Base-by-base conservation (phyloP, 1,140 invertebrate genomes). In the Drosophila sechellia region DNA sequence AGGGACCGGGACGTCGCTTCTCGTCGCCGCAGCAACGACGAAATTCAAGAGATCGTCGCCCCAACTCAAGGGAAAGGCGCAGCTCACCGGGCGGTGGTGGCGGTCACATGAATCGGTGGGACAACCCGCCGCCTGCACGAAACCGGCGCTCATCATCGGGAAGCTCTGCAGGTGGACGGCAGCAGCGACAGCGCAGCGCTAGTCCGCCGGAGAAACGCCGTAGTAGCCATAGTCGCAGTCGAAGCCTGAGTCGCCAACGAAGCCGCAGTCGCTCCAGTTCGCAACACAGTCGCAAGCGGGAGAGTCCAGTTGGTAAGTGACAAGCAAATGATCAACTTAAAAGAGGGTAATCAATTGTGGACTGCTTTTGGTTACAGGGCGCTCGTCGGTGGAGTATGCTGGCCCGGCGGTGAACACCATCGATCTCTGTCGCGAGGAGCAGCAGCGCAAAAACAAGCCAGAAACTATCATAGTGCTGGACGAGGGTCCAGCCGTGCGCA, bases 401-500 rank as follows among this genome's bases (percentile, higher is more conserved):
- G 90, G 79, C 4, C 90, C 90, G 22, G 13, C 77, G n/a, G 69
- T 91, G 10, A 91, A 89, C 55, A 90, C 90, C 42, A 90, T 91
- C 56, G 90, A 91, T 77, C 85, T 91, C 40, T 87, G 84, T 53
- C 84, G 85, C 40, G 93, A 94, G 50, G 94, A 94, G 48, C 93
- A 93, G 84, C 92, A 71, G 49, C 77, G 65, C 31, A 83, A 90
- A 57, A 57, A 80, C 15, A 90, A 86, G 40, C 40, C 61, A 15
- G 77, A 73, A 8, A 22, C 65, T 15, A 45, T 57, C 10, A 57
- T 57, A 60, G 71, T 55, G 22, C 20, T 57, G 49, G 66, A 79
- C 17, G 54, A 46, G 40, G 49, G 43, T 35, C 17, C 77, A 42
- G 42, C 10, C n/a, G 39, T 15, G 45, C 81, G 77, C 43, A 79